Base-by-base conservation (phyloP, 2,113 vertebrate genomes). In the Aegotheles bennettii region DNA sequence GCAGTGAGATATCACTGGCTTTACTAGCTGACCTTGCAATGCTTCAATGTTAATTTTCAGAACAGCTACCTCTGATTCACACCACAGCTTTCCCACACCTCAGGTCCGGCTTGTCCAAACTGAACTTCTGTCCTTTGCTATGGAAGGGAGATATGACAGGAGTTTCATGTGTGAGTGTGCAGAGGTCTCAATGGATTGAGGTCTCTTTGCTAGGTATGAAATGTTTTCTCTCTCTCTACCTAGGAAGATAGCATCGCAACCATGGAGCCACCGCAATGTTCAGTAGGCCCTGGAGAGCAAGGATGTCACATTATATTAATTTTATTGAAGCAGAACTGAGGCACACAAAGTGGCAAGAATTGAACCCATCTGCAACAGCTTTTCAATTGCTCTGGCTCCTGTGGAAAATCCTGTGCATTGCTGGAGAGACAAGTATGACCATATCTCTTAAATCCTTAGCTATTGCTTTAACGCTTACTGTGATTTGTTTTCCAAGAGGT, bases 181-280 rank as follows among this genome's bases (percentile, higher is more conserved):
- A 53, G 71, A 67, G 33, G 1, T 67, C 60, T 40, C 24, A 24
- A 7, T 28, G 35, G 23, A 29, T 31, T 9, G 71, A 67, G 35
- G 1, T 70, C 28, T 57, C 28, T 57, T 31, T 47, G 7, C 15
- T 28, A 23, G 33, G 13, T 40, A 0, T 13, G 11, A n/a, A 76
- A 48, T 0, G 1, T 42, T 63, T 75, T 86, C 3, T 48, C 29
- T 45, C 29, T 31, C 10, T 71, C 42, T 67, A 6, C 20, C 16
- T 18, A 29, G 53, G 77, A 82, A 40, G 84, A 31, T 51, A 29
- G 3, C 18, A 13, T 33, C 0, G 2, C 33, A 81, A 45, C 50
- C 1, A 1, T 19, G 35, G 33, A 60, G 33, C 20, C 8, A 8
- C n/a, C 2, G 0, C 8, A 33, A 1, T 42, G 40, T 19, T 75